phyloP scores from a whole-genome alignment of 2,113 vertebrate genomes.

The Rhadina sibilatrix region DNA sequence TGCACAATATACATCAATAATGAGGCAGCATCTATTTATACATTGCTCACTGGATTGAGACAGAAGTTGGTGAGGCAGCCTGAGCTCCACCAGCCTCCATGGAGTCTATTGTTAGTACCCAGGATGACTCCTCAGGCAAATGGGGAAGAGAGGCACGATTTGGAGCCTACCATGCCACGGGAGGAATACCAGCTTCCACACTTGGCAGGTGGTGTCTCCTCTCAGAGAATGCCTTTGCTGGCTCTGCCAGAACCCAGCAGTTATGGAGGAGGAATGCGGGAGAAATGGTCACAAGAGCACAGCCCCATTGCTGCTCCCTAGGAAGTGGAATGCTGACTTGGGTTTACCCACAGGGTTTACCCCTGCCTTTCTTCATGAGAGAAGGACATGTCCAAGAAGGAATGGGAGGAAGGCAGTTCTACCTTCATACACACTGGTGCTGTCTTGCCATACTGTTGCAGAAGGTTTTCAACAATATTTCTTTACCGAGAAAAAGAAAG shows the following conservation, averaged over 20 bases:
- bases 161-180: not conserved
- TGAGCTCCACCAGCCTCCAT: slow-evolving; percentile 14
- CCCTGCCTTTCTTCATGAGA: not conserved
- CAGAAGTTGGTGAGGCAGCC: not conserved
- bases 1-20: slow-evolving; percentile 22
- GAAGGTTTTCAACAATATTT: not conserved
- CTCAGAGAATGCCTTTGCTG: not conserved
- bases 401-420: not conserved
- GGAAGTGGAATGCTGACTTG: not conserved
- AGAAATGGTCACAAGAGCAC: not conserved
- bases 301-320: fast-evolving
- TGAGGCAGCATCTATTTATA: slow-evolving; percentile 33
- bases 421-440: not conserved
- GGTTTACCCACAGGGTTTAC: not conserved
- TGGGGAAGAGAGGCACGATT: not conserved
- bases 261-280: not conserved
- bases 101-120: slow-evolving; percentile 15
- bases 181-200: not conserved
- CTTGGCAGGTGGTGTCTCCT: not conserved
- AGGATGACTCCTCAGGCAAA: slow-evolving; percentile 2
- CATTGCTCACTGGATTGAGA: not conserved
- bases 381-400: not conserved
- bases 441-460: not conserved
- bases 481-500: not conserved
- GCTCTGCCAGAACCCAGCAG: not conserved